Evolutionary conservation across 2,888 invertebrate genomes (phyloP).

Genomic region (Drosophila tanythrix): DNA sequence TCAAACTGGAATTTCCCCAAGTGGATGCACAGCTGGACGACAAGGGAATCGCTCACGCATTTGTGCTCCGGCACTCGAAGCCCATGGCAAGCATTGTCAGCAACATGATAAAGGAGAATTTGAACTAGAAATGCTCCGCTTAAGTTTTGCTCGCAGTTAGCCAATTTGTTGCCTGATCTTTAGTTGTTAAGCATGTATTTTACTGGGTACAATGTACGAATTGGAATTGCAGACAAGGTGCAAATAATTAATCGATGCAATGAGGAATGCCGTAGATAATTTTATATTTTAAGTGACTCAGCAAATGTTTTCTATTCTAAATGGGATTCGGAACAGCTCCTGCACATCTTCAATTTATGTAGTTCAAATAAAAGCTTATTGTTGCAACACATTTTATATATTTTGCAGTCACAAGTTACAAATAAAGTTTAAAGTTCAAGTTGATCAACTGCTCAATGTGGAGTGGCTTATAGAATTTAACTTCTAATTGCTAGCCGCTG

Average conservation of each 20-base stretch:
- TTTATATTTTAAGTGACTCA: constrained; percentile 9
- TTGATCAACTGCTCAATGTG: constrained; percentile 9
- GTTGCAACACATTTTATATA: constrained; percentile 29
- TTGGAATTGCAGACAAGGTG: background rate
- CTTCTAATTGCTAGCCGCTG: constrained; percentile 63
- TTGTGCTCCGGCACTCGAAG: constrained; percentile 89
- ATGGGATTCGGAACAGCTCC: background rate
- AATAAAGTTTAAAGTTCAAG: constrained; percentile 1
- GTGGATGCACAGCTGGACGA: constrained; percentile 88
- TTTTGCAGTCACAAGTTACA: constrained; percentile 19
- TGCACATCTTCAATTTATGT: background rate
- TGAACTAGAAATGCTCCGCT: constrained; percentile 15
- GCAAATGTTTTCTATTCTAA: constrained; percentile 3
- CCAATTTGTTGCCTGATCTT: constrained; percentile 54
- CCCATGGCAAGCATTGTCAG: constrained; percentile 86
- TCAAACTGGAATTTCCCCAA: constrained; percentile 87
- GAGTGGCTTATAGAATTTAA: background rate
- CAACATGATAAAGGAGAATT: constrained; percentile 81
- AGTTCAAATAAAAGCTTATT: background rate
- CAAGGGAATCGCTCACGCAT: constrained; percentile 90
- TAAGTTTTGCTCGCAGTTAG: constrained; percentile 2
- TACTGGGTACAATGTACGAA: background rate
- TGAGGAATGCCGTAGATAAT: background rate
- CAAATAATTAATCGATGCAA: background rate
- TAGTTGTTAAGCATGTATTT: constrained; percentile 20